These are phyloP conservation scores for Bryconaethiops microstoma DNA, from an alignment of 2,797 vertebrate species.

Conservation along the genomic window DNA sequence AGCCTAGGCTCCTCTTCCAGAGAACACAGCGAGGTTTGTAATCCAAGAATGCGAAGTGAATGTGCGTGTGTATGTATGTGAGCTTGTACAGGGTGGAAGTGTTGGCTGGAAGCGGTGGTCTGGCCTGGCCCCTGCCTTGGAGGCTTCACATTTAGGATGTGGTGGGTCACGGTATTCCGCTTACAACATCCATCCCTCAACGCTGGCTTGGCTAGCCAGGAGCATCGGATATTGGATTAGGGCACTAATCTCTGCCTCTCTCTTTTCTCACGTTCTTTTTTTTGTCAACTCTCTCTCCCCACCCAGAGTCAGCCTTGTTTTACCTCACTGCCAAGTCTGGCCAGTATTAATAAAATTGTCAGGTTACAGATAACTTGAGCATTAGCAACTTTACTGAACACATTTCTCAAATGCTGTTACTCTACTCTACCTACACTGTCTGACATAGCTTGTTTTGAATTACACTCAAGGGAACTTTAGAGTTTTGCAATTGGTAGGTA, in stretches of 20 bases:
- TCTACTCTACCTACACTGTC: neutral
- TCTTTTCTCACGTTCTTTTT: conserved; percentile 65
- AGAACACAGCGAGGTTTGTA: conserved; percentile 43
- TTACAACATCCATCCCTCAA: conserved; percentile 65
- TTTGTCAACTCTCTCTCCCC: neutral
- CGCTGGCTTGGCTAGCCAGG: conserved; percentile 63
- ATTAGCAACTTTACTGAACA: too few species aligned
- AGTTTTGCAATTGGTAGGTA: too few species aligned
- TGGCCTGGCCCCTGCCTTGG: conserved; percentile 45
- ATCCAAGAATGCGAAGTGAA: conserved; percentile 34
- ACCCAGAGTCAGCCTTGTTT: neutral
- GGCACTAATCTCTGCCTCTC: conserved; percentile 66
- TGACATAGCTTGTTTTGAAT: neutral
- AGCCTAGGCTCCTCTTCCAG: conserved; percentile 26
- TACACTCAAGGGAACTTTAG: too few species aligned
- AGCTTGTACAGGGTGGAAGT: conserved; percentile 18
- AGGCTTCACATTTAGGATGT: conserved; percentile 65
- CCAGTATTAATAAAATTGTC: neutral
- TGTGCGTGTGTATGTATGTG: conserved; percentile 52
- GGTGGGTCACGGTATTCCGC: conserved; percentile 64
- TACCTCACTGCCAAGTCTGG: neutral
- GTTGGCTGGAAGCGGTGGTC: conserved; percentile 58
- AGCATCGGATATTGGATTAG: conserved; percentile 73
- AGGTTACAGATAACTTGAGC: too few species aligned
- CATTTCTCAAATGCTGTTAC: neutral